phyloP scores from a whole-genome alignment of 2,797 vertebrate genomes.

The Ctenosaura bakeri region DNA sequence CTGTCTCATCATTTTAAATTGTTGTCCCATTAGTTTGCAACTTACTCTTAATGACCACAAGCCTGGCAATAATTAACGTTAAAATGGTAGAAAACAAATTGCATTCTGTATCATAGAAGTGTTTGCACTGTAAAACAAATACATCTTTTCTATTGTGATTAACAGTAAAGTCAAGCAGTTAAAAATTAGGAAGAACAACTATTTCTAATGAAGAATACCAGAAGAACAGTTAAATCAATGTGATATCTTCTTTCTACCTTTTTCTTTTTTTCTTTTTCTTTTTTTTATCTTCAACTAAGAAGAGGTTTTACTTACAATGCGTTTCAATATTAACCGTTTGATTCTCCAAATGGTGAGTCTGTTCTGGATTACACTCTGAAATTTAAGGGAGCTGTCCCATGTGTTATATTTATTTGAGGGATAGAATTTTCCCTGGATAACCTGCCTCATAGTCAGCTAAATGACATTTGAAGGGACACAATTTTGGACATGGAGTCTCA shows the following conservation, averaged over 20 bases:
- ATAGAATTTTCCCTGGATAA: background rate
- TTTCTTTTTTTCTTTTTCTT: no score
- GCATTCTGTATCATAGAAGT: constrained; percentile 56
- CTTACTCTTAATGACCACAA: constrained; percentile 64
- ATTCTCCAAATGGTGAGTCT: background rate
- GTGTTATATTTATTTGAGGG: background rate
- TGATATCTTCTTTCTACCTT: constrained; percentile 11
- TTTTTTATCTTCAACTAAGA: constrained; percentile 25
- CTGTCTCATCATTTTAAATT: constrained; percentile 66
- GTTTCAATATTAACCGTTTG: background rate
- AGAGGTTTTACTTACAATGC: constrained; percentile 34
- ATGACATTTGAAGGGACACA: background rate
- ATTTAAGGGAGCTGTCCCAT: background rate
- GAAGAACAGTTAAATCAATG: constrained; percentile 54
- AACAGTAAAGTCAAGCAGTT: constrained; percentile 57
- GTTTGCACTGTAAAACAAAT: constrained; percentile 51
- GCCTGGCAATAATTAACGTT: constrained; percentile 71
- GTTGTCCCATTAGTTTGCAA: constrained; percentile 62
- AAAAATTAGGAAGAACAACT: constrained; percentile 57
- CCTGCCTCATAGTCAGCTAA: background rate
- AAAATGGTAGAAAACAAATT: constrained; percentile 71
- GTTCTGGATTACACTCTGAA: background rate
- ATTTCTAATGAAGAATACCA: constrained; percentile 48
- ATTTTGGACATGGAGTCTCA: background rate
- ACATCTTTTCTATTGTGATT: constrained; percentile 53